These are phyloP conservation scores for Cheilosia soror DNA, from an alignment of 2,888 invertebrate genomes.

Conservation along the genomic window DNA sequence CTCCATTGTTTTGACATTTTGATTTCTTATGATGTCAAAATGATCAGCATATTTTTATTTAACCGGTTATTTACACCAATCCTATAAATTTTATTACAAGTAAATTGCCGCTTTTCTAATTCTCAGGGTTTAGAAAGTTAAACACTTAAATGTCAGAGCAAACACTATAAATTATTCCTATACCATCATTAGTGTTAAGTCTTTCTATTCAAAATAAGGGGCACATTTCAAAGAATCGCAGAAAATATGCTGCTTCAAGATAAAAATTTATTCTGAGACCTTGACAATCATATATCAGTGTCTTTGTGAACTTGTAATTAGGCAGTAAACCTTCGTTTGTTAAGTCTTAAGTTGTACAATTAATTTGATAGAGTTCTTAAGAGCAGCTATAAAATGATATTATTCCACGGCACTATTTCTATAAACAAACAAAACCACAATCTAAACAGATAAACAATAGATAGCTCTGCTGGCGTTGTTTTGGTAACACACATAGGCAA, in stretches of 20 bases:
- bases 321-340: not conserved
- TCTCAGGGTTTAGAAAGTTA: not conserved
- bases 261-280: not conserved
- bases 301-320: not conserved
- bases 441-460: not conserved
- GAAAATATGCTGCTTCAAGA: not conserved
- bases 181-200: not conserved
- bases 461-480: not conserved
- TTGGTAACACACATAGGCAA: not conserved
- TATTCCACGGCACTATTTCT: not conserved
- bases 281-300: not conserved
- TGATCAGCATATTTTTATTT: not conserved
- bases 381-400: not conserved
- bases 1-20: too few species aligned
- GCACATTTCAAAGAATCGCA: conserved; percentile 9
- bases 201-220: not conserved
- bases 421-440: not conserved
- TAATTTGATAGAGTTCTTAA: not conserved
- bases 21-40: too few species aligned
- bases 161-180: not conserved
- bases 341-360: not conserved
- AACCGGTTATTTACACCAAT: not conserved
- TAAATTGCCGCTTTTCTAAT: not conserved
- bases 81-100: too few species aligned
- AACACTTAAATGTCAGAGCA: not conserved